These are phyloP conservation scores for Deladenus siricidicola DNA, from an alignment of 2,888 invertebrate genomes.

Conservation along the genomic window DNA sequence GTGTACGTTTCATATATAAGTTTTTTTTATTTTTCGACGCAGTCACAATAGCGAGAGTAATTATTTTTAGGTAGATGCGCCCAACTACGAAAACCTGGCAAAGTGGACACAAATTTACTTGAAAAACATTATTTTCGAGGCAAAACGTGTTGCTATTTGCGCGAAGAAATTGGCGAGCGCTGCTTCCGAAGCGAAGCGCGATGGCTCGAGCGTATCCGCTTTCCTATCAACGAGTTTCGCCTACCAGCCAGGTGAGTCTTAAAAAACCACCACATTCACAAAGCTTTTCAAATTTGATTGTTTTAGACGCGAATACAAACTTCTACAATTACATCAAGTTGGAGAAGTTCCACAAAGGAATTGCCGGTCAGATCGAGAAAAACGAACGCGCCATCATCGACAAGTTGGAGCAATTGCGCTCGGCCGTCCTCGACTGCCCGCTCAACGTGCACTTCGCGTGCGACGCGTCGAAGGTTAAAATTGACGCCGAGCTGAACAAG, in stretches of 20 bases:
- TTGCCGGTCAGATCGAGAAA: conserved; percentile 23
- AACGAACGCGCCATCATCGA: conserved; percentile 29
- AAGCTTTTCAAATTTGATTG: neutral
- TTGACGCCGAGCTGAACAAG: conserved; percentile 6
- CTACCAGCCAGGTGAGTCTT: conserved; percentile 11
- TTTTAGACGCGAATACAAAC: conserved; percentile 39
- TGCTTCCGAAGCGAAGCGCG: conserved; percentile 68
- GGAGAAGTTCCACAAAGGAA: conserved; percentile 35
- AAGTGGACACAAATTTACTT: conserved; percentile 71
- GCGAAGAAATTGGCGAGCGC: conserved; percentile 74
- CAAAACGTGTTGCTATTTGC: conserved; percentile 66
- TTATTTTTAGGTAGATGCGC: conserved; percentile 64
- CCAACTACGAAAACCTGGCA: conserved; percentile 69
- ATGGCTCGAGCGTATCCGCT: conserved; percentile 63
- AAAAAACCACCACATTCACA: neutral
- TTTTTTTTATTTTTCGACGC: conserved; percentile 1
- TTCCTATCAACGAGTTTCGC: conserved; percentile 6
- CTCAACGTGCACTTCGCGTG: conserved; percentile 42
- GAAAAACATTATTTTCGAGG: conserved; percentile 65
- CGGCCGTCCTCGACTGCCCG: conserved; percentile 30
- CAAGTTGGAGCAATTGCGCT: conserved; percentile 33
- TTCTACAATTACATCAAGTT: conserved; percentile 38
- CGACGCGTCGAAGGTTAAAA: conserved; percentile 20
- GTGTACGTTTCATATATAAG: conserved; percentile 25
- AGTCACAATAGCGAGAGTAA: conserved; percentile 16